These are phyloP conservation scores for Antedon mediterranea DNA, from an alignment of 53 echinoderm and acorn worm genomes.

Conservation along the genomic window DNA sequence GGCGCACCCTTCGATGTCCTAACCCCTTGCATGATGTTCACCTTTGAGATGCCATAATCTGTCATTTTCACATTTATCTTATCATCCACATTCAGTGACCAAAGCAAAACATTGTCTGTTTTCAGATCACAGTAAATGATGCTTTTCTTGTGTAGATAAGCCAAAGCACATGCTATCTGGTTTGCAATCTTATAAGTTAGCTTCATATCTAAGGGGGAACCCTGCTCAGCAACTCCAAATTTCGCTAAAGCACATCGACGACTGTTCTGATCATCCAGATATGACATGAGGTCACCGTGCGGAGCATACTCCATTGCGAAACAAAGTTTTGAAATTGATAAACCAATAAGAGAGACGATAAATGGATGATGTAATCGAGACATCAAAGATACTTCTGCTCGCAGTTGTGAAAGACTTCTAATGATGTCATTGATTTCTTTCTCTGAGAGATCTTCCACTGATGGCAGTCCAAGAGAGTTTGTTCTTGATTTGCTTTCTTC, in stretches of 20 bases:
- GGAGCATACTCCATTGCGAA: neutral
- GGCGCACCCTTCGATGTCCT: neutral
- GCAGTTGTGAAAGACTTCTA: neutral
- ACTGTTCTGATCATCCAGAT: neutral
- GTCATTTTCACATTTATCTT: neutral
- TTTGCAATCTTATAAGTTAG: neutral
- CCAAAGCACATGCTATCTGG: neutral
- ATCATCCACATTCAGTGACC: neutral
- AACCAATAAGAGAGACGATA: neutral
- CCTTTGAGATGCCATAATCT: neutral
- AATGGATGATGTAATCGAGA: neutral
- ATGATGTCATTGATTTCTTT: neutral
- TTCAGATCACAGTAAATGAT: neutral
- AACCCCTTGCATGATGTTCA: neutral
- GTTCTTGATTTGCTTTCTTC: neutral
- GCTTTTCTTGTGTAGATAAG: neutral
- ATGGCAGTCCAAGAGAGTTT: neutral
- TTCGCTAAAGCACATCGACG: neutral
- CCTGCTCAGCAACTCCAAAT: neutral
- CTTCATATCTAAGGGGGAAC: neutral
- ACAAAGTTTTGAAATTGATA: neutral
- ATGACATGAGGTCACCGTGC: neutral
- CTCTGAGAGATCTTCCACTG: neutral
- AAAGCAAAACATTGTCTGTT: neutral
- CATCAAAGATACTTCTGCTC: neutral